These are phyloP conservation scores for Apodemia hepburni DNA, from an alignment of 2,888 invertebrate species.

Conservation along the genomic window DNA sequence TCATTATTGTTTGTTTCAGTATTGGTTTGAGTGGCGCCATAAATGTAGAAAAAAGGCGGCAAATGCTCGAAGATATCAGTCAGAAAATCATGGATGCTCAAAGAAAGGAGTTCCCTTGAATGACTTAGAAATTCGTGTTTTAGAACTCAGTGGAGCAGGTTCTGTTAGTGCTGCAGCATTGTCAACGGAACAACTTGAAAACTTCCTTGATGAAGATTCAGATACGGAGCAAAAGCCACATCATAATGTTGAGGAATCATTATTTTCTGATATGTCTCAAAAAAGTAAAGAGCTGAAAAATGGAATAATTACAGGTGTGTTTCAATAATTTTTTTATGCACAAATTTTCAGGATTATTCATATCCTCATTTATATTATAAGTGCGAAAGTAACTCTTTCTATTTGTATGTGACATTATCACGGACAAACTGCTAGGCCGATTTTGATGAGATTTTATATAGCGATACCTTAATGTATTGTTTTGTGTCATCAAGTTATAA, in stretches of 20 bases:
- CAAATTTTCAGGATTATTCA: background rate
- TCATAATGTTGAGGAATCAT: conserved; percentile 33
- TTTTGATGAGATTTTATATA: too few relatives aligned
- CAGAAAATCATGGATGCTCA: conserved; percentile 40
- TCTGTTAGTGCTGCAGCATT: conserved; percentile 38
- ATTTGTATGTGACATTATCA: too few relatives aligned
- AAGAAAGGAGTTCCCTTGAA: conserved; percentile 55
- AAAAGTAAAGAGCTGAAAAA: conserved; percentile 23
- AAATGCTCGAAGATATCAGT: conserved; percentile 47
- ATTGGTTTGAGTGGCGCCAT: conserved; percentile 70
- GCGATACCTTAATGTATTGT: too few relatives aligned
- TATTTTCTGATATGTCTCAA: conserved; percentile 20
- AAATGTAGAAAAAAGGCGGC: conserved; percentile 65
- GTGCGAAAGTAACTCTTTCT: too few relatives aligned
- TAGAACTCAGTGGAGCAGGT: conserved; percentile 53
- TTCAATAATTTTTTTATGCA: background rate
- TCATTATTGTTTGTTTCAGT: conserved; percentile 55
- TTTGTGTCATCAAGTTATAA: too few relatives aligned
- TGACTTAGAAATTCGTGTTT: conserved; percentile 61
- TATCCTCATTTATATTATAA: too few relatives aligned
- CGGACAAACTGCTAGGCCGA: too few relatives aligned
- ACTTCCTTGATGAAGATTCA: conserved; percentile 50
- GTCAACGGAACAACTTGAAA: conserved; percentile 45
- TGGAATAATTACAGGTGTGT: conserved; percentile 22
- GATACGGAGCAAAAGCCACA: conserved; percentile 50